Percentiles rank a stretch among this genome's conserved stretches.
These are phyloP conservation scores for Erethizon dorsatum DNA, from an alignment of 2,797 vertebrate species.

Conservation along the genomic window DNA sequence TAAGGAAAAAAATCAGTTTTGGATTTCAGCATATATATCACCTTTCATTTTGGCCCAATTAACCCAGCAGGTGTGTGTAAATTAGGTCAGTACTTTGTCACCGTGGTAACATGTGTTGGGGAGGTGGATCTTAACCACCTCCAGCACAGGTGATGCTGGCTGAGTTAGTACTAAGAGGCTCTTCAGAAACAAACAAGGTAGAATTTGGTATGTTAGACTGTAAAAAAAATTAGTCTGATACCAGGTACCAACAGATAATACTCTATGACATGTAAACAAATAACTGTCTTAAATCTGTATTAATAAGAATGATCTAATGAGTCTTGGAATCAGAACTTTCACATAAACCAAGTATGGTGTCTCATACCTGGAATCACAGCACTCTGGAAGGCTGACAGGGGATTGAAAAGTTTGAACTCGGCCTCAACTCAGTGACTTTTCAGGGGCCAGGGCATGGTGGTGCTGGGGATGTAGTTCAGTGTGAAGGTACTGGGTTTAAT, in stretches of 20 bases:
- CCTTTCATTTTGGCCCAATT: slow-evolving; percentile 84
- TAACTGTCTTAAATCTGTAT: slow-evolving; percentile 56
- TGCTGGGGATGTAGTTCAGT: background rate
- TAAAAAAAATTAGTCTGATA: slow-evolving; percentile 68
- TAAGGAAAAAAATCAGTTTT: slow-evolving; percentile 83
- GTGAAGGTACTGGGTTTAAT: background rate
- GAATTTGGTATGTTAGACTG: slow-evolving; percentile 67
- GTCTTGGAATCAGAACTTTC: slow-evolving; percentile 48
- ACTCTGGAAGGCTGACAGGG: background rate
- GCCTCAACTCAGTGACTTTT: background rate
- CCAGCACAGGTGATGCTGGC: slow-evolving; percentile 83
- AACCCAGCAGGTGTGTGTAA: slow-evolving; percentile 83
- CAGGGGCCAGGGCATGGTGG: background rate
- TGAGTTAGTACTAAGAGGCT: slow-evolving; percentile 85
- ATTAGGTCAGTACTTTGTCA: slow-evolving; percentile 82
- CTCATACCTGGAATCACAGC: background rate
- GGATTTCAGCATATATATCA: slow-evolving; percentile 82
- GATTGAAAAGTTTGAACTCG: background rate
- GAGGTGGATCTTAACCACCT: slow-evolving; percentile 80
- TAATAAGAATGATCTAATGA: slow-evolving; percentile 51
- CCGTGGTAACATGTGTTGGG: slow-evolving; percentile 75
- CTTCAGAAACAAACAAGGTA: slow-evolving; percentile 85
- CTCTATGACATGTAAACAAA: slow-evolving; percentile 61
- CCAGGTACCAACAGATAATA: slow-evolving; percentile 2
- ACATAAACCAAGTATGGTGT: background rate